These are phyloP conservation scores for Pogoniulus pusillus DNA, from an alignment of 2,797 vertebrate genomes.

Conservation along the genomic window DNA sequence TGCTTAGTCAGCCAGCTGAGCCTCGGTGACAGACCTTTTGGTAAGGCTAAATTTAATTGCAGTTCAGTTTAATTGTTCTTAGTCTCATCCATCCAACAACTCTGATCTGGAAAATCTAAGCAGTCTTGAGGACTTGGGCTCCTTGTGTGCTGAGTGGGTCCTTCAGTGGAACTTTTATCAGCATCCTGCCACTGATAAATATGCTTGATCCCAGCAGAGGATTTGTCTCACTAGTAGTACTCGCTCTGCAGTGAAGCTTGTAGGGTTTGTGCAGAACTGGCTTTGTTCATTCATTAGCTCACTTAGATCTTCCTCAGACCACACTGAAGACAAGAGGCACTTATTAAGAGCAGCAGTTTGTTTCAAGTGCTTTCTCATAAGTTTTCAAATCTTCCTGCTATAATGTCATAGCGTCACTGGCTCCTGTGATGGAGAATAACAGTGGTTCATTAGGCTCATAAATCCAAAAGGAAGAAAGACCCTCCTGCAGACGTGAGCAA, in stretches of 20 bases:
- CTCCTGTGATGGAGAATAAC: conserved; percentile 48
- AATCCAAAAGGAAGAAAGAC: conserved; percentile 62
- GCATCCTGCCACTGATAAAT: background rate
- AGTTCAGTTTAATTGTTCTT: background rate
- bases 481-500: conserved; percentile 50
- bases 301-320: conserved; percentile 48
- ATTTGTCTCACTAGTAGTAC: conserved; percentile 3
- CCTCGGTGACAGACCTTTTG: background rate
- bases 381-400: conserved; percentile 49
- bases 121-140: background rate
- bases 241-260: background rate
- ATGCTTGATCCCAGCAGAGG: background rate
- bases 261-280: background rate
- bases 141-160: background rate
- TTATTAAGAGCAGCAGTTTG: conserved; percentile 45
- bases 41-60: background rate
- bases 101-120: background rate
- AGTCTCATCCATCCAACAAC: background rate
- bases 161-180: background rate
- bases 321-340: conserved; percentile 44
- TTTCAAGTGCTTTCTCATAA: conserved; percentile 45
- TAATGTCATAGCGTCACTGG: conserved; percentile 33
- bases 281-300: conserved; percentile 25
- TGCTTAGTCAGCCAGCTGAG: background rate
- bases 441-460: conserved; percentile 60